Evolutionary conservation across 2,113 vertebrate species (phyloP).

Genomic region (Drymodes brunneopygia): DNA sequence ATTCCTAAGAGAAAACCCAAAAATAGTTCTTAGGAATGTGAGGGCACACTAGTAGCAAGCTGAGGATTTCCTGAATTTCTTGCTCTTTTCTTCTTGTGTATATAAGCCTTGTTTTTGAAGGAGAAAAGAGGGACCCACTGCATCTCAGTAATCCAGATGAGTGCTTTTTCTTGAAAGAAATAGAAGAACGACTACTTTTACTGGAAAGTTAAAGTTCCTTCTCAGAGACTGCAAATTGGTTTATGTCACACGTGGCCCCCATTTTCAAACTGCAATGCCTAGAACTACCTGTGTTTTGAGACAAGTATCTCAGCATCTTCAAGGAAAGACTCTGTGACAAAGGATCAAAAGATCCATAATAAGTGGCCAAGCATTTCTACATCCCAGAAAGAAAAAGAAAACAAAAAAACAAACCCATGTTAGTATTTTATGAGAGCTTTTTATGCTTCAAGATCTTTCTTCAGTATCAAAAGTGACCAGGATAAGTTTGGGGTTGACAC

Average conservation of each 20-base stretch:
- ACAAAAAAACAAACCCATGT: not conserved
- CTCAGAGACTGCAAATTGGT: not conserved
- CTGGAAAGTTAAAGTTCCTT: not conserved
- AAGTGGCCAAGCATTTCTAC: not conserved
- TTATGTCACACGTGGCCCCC: not conserved
- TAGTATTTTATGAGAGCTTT: not conserved
- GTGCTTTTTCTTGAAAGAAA: not conserved
- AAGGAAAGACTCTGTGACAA: not conserved
- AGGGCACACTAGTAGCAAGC: conserved; percentile 20
- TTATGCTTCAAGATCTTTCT: not conserved
- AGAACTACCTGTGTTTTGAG: not conserved
- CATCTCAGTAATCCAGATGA: not conserved
- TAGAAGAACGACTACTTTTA: not conserved
- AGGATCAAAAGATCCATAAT: not conserved
- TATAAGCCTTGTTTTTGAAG: not conserved
- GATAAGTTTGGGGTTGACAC: not conserved
- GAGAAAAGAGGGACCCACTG: not conserved
- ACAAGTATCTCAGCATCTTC: not conserved
- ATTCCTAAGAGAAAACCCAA: conserved; percentile 44
- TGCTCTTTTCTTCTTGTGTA: not conserved
- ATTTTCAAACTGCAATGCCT: not conserved
- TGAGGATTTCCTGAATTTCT: conserved; percentile 56
- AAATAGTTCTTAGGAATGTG: conserved; percentile 51
- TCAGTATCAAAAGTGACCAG: not conserved
- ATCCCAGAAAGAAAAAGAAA: not conserved